phyloP scores from a whole-genome alignment of 2,797 vertebrate genomes.

The Clamator glandarius region DNA sequence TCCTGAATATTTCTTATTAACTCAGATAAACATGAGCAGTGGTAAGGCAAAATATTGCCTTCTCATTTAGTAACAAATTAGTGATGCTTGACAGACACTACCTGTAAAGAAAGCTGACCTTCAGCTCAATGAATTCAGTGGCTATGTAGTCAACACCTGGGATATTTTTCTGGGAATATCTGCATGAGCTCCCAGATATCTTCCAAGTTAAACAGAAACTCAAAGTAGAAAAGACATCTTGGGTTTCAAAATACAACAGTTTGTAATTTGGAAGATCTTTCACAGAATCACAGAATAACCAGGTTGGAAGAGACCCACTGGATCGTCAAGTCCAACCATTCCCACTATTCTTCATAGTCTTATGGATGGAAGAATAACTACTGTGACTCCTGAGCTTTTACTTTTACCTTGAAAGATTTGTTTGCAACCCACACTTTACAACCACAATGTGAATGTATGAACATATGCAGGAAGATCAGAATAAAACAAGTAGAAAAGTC shows the following conservation, averaged over 20 bases:
- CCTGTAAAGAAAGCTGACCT: background rate
- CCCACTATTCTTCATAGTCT: background rate
- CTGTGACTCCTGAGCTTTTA: background rate
- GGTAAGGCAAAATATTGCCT: background rate
- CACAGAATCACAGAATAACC: no score
- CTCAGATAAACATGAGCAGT: background rate
- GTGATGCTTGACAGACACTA: background rate
- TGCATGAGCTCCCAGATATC: background rate
- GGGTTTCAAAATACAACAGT: background rate
- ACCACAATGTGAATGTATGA: background rate
- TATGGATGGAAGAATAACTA: background rate
- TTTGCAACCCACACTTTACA: background rate
- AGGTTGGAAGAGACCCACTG: no score
- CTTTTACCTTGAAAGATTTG: background rate
- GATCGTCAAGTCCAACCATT: no score
- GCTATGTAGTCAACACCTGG: background rate
- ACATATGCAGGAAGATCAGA: background rate
- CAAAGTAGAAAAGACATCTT: background rate
- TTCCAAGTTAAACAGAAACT: background rate
- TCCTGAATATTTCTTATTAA: background rate
- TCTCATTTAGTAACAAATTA: background rate
- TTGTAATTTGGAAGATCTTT: background rate
- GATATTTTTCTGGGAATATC: background rate
- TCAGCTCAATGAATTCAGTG: background rate
- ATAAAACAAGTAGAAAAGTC: background rate